Evolutionary conservation across 2,113 vertebrate genomes (phyloP).

Genomic region (Callipepla californica): DNA sequence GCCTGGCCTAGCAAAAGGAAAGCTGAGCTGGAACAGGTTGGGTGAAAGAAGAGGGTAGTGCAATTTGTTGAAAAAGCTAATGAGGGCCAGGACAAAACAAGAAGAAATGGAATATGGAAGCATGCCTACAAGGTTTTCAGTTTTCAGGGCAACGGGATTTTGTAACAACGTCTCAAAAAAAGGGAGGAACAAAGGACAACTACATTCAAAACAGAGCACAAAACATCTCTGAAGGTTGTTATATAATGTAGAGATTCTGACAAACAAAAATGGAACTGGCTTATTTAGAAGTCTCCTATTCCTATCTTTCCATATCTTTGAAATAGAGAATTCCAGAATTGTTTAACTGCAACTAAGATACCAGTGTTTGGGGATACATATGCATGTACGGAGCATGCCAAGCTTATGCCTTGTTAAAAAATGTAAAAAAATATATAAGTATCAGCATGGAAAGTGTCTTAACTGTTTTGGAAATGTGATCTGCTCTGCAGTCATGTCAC

Average conservation of each 20-base stretch:
- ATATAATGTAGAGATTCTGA: background rate
- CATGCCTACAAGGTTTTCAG: background rate
- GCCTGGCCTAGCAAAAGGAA: background rate
- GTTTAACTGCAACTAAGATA: background rate
- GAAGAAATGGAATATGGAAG: background rate
- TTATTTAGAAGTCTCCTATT: background rate
- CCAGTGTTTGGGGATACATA: background rate
- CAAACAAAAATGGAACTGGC: background rate
- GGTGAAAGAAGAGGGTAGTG: background rate
- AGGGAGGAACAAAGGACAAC: background rate
- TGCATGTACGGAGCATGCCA: background rate
- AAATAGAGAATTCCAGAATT: background rate
- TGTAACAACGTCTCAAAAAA: background rate
- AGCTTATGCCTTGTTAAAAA: background rate
- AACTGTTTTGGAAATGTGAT: background rate
- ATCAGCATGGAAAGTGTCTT: background rate
- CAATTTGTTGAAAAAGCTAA: background rate
- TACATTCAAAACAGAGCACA: background rate
- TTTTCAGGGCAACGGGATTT: background rate
- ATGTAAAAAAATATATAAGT: background rate
- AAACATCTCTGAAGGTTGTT: background rate
- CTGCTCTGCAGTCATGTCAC: background rate
- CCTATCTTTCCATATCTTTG: background rate
- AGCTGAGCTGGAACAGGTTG: background rate
- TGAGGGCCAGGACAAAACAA: background rate